Percentiles rank a stretch among this genome's conserved stretches.
Evolutionary conservation across 2,113 vertebrate species (phyloP).

Genomic region (Otocyon megalotis): DNA sequence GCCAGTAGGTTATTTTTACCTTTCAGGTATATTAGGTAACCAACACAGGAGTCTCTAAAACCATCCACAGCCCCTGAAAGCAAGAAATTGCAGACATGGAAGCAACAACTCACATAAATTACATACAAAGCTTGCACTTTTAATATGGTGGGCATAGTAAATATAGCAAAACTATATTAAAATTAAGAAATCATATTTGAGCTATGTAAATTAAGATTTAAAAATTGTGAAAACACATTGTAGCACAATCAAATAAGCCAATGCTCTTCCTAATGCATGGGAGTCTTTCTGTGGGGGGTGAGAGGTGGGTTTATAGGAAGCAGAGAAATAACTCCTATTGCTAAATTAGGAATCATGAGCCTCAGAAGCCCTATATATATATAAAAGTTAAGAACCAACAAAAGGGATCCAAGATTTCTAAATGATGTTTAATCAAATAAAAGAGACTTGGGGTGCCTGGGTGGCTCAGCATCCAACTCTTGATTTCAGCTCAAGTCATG

Average conservation of each 20-base stretch:
- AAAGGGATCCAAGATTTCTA: background rate
- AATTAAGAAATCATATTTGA: slow-evolving; percentile 72
- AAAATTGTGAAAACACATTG: slow-evolving; percentile 57
- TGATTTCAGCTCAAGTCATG: background rate
- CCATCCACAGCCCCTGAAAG: background rate
- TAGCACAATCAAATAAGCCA: slow-evolving; percentile 33
- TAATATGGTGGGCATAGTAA: slow-evolving; percentile 30
- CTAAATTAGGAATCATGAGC: slow-evolving; percentile 23
- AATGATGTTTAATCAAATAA: slow-evolving; percentile 33
- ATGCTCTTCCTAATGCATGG: slow-evolving; percentile 2
- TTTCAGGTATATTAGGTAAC: background rate
- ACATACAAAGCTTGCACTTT: slow-evolving; percentile 62
- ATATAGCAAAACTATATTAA: slow-evolving; percentile 55
- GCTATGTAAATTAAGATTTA: slow-evolving; percentile 67
- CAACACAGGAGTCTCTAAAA: background rate
- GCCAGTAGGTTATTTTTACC: background rate
- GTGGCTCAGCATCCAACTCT: background rate
- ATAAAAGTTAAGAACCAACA: slow-evolving; percentile 14
- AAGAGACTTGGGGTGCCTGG: background rate
- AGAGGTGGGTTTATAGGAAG: background rate
- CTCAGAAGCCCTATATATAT: background rate
- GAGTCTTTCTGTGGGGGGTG: background rate
- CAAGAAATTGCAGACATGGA: background rate
- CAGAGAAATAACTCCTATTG: background rate
- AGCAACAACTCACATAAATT: slow-evolving; percentile 47